Base-by-base conservation (phyloP, 2,113 vertebrate genomes). In the Oxyruncus cristatus region DNA sequence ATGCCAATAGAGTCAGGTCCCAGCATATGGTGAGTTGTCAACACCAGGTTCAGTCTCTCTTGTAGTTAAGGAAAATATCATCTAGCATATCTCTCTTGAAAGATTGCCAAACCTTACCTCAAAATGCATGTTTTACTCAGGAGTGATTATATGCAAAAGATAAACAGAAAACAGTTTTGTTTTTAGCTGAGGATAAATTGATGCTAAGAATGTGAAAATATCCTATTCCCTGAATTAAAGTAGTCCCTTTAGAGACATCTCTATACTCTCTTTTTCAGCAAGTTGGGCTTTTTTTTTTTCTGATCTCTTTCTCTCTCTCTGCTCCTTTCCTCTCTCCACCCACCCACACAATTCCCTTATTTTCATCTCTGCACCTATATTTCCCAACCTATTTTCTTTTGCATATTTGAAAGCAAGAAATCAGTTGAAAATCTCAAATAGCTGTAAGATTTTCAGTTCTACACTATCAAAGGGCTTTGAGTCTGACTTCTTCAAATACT, bases 141-240 rank as follows among this genome's bases (percentile, higher is more conserved):
- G 68, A 84, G 66, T 65, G 72, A 75, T 93, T 85, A 56, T 61
- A 32, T 91, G 66, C 65, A 74, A 61, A 87, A 93, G 70, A 46
- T 52, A 96, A 95, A 95, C 47, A 85, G 61, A 91, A 90, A 95
- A 77, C 68, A 85, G 44, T 58, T 92, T 82, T 28, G 28, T 49
- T 93, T 93, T 85, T 72, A 67, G 70, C 30, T 94, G 84, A 65
- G 83, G 81, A 68, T 75, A 72, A 89, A 87, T 61, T 76, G 90
- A 82, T 66, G 65, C 59, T 59, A 73, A 77, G 75, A 74, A 95
- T 92, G 77, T 85, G 59, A 83, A 94, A 90, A 74, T 82, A 93
- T 79, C 27, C 62, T 82, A 9, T 88, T 93, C 26, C n/a, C 46
- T 82, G 56, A 90, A 88, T 88, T 93, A 88, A 92, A 89, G 23